These are phyloP conservation scores for Leptodactylus fuscus DNA, from an alignment of 2,113 vertebrate species.

Conservation along the genomic window DNA sequence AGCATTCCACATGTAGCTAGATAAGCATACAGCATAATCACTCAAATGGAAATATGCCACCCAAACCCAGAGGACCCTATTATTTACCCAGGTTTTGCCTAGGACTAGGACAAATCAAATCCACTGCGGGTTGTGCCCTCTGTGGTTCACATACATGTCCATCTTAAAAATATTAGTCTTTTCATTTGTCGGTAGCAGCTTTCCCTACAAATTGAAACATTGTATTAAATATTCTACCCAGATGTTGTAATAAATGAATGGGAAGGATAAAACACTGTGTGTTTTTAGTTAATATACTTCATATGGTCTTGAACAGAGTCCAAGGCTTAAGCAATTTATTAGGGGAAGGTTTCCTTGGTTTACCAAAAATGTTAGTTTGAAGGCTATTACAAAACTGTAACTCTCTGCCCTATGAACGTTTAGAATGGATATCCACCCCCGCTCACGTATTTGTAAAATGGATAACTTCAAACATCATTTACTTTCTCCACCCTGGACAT, in stretches of 20 bases:
- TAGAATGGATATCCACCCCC: constrained; percentile 29
- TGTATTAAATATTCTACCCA: background rate
- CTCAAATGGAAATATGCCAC: too few species aligned
- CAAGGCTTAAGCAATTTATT: constrained; percentile 28
- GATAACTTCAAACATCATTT: background rate
- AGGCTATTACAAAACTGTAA: background rate
- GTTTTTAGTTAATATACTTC: constrained; percentile 17
- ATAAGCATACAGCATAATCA: too few species aligned
- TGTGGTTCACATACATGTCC: too few species aligned
- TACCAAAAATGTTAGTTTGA: background rate
- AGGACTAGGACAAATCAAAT: too few species aligned
- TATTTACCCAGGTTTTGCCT: too few species aligned
- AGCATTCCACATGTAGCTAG: too few species aligned
- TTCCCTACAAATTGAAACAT: background rate
- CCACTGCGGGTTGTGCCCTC: too few species aligned
- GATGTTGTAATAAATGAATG: background rate
- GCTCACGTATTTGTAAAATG: background rate
- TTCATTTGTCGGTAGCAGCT: background rate
- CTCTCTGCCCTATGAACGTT: background rate
- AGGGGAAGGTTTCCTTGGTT: background rate
- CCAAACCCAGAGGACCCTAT: too few species aligned
- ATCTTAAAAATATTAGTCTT: too few species aligned
- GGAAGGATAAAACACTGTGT: background rate
- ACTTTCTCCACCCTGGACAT: constrained; percentile 3
- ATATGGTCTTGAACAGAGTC: constrained; percentile 19